A percentile compares a stretch with the other conserved stretches of the same genome.
These are phyloP conservation scores for Sitobion miscanthi DNA, from an alignment of 1,140 invertebrate species.

Conservation along the genomic window DNA sequence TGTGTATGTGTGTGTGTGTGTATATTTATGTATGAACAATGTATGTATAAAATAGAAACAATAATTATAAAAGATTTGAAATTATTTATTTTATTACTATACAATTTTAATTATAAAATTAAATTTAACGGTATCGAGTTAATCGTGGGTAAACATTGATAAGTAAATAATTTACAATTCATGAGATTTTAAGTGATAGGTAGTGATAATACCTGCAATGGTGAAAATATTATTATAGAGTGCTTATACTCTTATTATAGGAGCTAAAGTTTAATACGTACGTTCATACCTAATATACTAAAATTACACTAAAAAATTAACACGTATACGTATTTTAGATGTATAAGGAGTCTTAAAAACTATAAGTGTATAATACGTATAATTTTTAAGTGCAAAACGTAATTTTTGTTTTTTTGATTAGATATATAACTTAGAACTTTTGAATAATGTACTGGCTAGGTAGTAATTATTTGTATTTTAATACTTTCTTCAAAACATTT, in stretches of 20 bases:
- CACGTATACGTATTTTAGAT: not conserved
- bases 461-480: not conserved
- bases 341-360: not conserved
- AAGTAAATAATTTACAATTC: not conserved
- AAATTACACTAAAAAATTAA: not conserved
- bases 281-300: not conserved
- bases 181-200: not conserved
- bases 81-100: not conserved
- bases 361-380: not conserved
- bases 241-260: not conserved
- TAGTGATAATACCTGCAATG: not conserved
- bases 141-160: not conserved
- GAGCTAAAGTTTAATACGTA: not conserved
- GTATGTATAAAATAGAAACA: not conserved
- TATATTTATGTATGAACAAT: too few relatives aligned
- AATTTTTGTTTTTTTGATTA: not conserved
- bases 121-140: not conserved
- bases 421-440: not conserved
- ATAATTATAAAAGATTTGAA: not conserved
- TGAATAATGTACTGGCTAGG: not conserved
- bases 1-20: too few relatives aligned
- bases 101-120: not conserved
- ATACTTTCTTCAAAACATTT: not conserved
- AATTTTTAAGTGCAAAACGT: not conserved
- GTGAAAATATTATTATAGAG: not conserved